Evolutionary conservation across 2,888 invertebrate species (phyloP).

Genomic region (Agrotis ipsilon): DNA sequence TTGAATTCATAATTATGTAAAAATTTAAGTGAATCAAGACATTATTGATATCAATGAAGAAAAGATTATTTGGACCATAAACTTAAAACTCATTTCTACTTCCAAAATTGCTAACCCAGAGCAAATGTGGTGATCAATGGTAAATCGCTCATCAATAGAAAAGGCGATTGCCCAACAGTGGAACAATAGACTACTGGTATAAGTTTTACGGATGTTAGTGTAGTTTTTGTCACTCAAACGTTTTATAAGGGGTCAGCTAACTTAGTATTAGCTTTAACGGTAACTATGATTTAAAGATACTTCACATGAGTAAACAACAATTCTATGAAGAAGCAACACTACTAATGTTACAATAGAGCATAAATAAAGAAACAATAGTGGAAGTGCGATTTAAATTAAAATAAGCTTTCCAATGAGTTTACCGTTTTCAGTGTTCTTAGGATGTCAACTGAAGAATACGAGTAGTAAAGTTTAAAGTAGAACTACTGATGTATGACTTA

Average conservation of each 20-base stretch:
- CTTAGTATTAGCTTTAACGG: background rate
- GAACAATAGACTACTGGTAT: no score
- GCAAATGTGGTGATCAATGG: no score
- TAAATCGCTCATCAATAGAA: no score
- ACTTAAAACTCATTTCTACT: no score
- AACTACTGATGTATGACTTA: background rate
- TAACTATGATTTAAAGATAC: background rate
- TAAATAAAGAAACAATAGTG: slow-evolving; percentile 32
- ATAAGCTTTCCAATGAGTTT: background rate
- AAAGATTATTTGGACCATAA: no score
- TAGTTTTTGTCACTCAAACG: no score
- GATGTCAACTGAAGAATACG: background rate
- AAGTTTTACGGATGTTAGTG: no score
- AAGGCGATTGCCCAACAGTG: no score
- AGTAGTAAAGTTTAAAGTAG: background rate
- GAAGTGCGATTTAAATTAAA: slow-evolving; percentile 10
- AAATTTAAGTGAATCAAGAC: no score
- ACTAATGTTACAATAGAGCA: slow-evolving; percentile 25
- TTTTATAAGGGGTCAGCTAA: background rate
- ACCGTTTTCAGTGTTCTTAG: background rate
- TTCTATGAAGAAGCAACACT: slow-evolving; percentile 1
- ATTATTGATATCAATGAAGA: no score
- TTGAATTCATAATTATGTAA: no score
- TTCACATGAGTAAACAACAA: background rate
- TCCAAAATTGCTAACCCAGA: no score